phyloP scores from a whole-genome alignment of 2,888 invertebrate species.

The Harpagoxenus sublaevis region DNA sequence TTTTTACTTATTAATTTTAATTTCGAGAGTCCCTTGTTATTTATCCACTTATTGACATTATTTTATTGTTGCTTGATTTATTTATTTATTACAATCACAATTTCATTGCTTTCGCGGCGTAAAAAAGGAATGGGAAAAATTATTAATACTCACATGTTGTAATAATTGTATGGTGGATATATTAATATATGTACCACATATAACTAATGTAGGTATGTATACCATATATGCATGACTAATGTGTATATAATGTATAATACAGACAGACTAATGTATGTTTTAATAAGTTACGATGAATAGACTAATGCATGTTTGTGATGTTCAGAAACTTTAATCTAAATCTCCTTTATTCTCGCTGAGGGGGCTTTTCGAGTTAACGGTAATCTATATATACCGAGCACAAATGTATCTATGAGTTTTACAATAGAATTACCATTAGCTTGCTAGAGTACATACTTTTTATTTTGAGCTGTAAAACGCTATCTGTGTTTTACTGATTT shows the following conservation, averaged over 20 bases:
- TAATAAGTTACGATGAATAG: constrained; percentile 53
- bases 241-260: background rate
- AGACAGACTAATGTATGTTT: background rate
- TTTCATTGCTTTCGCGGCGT: background rate
- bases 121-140: background rate
- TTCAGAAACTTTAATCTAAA: constrained; percentile 45
- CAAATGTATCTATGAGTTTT: constrained; percentile 28
- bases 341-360: constrained; percentile 30
- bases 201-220: background rate
- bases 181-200: background rate
- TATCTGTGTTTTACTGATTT: background rate
- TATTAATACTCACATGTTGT: background rate
- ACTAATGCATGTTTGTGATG: constrained; percentile 81
- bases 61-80: background rate
- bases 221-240: background rate
- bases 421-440: background rate
- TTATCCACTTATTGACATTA: background rate
- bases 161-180: background rate
- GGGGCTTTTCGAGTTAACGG: constrained; percentile 8
- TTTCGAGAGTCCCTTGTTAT: too few species aligned
- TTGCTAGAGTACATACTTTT: background rate
- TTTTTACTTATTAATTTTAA: too few species aligned
- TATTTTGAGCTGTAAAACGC: background rate
- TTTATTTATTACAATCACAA: background rate
- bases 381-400: constrained; percentile 2